A percentile compares a stretch with the other conserved stretches of the same genome.
These are phyloP conservation scores for Sphaerophoria taeniata DNA, from an alignment of 2,888 invertebrate genomes.

Conservation along the genomic window DNA sequence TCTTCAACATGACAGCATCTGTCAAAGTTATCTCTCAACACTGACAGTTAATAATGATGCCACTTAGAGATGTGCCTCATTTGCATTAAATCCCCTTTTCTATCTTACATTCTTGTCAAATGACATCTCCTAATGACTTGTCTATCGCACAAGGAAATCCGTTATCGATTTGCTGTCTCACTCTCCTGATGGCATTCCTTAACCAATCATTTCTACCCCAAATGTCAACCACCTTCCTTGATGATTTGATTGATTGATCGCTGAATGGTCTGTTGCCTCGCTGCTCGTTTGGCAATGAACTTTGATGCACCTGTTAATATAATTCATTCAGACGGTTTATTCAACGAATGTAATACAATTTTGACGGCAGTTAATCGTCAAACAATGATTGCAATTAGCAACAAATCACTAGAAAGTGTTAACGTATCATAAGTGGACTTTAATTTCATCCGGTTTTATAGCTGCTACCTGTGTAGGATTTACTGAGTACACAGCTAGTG, in stretches of 20 bases:
- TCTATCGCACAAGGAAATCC: neutral
- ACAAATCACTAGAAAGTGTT: conserved; percentile 35
- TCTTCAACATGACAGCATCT: neutral
- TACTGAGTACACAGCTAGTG: neutral
- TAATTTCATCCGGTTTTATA: conserved; percentile 55
- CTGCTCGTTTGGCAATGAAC: conserved; percentile 31
- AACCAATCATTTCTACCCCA: neutral
- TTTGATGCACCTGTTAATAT: neutral
- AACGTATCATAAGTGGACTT: conserved; percentile 50
- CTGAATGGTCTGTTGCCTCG: too few relatives aligned
- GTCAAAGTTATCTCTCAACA: neutral
- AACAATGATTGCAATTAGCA: conserved; percentile 55
- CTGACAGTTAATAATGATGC: neutral
- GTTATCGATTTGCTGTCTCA: neutral
- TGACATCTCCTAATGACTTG: neutral
- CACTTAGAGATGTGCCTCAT: neutral
- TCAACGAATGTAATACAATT: conserved; percentile 18
- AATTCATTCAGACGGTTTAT: neutral
- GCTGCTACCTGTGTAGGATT: neutral
- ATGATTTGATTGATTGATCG: conserved; percentile 42
- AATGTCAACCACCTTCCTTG: conserved; percentile 28
- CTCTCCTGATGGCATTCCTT: neutral
- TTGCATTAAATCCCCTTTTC: neutral
- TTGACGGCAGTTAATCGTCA: conserved; percentile 37
- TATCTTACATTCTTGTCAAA: conserved; percentile 1